These are phyloP conservation scores for Augochlora pura DNA, from an alignment of 1,140 invertebrate genomes.

Conservation along the genomic window DNA sequence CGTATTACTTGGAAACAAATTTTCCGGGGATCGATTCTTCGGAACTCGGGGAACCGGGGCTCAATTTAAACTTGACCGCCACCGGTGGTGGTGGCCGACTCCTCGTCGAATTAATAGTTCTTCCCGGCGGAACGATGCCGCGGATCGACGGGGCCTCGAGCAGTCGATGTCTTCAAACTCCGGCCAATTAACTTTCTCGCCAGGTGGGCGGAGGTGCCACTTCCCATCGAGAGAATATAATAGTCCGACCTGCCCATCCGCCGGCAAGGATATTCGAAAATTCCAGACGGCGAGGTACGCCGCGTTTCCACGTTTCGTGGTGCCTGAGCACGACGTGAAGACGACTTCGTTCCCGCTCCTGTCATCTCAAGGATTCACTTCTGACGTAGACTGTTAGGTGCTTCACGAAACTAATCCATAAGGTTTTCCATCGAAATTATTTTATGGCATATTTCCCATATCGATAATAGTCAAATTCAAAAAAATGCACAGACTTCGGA, in stretches of 20 bases:
- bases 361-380: too few species aligned
- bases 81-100: not conserved
- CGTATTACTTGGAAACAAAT: not conserved
- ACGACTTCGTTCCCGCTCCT: too few species aligned
- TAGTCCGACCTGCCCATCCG: too few species aligned
- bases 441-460: too few species aligned
- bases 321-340: too few species aligned
- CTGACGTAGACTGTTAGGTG: too few species aligned
- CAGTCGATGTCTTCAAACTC: constrained; percentile 17
- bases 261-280: too few species aligned
- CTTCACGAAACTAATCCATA: too few species aligned
- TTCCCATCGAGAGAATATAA: not conserved
- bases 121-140: not conserved
- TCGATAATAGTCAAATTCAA: too few species aligned
- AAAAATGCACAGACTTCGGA: too few species aligned
- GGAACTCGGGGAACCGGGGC: not conserved
- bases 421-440: too few species aligned
- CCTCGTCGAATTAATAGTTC: constrained; percentile 21
- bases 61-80: constrained; percentile 18
- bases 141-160: not conserved
- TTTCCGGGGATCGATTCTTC: constrained; percentile 13
- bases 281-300: not conserved
- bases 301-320: too few species aligned
- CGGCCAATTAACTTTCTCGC: constrained; percentile 42
- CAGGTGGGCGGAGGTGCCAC: not conserved